A percentile compares a stretch with the other conserved stretches of the same genome.
Conservation (phyloP, 2,113 vertebrate species). For the Phylloscopus whistleri region DNA sequence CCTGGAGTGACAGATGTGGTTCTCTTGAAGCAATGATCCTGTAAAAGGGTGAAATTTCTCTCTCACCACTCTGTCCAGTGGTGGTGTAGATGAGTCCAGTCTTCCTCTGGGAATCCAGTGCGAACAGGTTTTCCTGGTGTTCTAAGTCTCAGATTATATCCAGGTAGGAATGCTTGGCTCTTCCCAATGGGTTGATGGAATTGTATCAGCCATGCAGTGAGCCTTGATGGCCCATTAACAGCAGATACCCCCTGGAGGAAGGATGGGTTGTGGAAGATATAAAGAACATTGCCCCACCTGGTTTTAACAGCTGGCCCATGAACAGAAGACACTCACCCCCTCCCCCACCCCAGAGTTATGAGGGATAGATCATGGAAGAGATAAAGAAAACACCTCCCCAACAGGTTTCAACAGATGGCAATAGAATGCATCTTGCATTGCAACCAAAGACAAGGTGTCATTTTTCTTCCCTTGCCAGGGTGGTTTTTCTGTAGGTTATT, state of each 20-base stretch:
- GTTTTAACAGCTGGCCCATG: background rate
- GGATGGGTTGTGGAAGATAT: background rate
- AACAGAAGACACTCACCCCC: background rate
- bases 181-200: background rate
- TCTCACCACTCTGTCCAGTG: background rate
- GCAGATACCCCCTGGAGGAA: background rate
- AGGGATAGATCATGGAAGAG: background rate
- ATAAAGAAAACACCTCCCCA: background rate
- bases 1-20: background rate
- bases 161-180: background rate
- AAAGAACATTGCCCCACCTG: background rate
- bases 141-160: fast-evolving
- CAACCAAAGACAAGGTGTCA: background rate
- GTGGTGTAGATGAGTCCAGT: background rate
- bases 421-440: background rate
- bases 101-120: background rate
- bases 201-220: background rate
- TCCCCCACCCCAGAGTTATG: too few relatives aligned
- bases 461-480: background rate
- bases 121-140: background rate
- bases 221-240: background rate
- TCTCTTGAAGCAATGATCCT: background rate
- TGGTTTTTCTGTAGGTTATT: background rate
- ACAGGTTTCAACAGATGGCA: background rate
- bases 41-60: background rate